Percentiles rank a stretch among this genome's conserved stretches.
These are phyloP conservation scores for Ciona savignyi DNA, from an alignment of 23 tunicate genomes.

Conservation along the genomic window DNA sequence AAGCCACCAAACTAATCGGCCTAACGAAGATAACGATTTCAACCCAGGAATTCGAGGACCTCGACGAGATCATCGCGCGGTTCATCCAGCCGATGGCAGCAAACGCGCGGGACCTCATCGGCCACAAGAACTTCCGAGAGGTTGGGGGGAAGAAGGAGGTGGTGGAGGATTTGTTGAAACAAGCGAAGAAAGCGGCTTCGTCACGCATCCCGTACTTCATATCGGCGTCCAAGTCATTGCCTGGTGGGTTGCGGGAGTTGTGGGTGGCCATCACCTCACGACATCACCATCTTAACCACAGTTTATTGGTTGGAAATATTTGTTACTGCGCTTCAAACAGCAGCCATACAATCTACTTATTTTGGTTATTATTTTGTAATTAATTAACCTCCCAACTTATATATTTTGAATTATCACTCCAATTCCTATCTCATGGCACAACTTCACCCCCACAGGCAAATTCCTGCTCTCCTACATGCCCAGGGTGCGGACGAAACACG, in stretches of 20 bases:
- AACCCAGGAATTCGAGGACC: slow-evolving; percentile 86
- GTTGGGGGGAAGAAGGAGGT: slow-evolving; percentile 72
- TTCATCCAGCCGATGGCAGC: slow-evolving; percentile 98
- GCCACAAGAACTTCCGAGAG: slow-evolving; percentile 90
- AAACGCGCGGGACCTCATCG: slow-evolving; percentile 84
- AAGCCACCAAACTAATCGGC: no score
- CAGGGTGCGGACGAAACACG: slow-evolving; percentile 78
- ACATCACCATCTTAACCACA: no score
- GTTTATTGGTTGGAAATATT: no score
- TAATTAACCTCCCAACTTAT: no score
- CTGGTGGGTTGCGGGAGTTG: slow-evolving; percentile 48
- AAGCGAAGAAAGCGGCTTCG: slow-evolving; percentile 77
- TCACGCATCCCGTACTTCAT: slow-evolving; percentile 88
- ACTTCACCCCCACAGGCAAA: no score
- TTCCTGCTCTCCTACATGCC: slow-evolving; percentile 94
- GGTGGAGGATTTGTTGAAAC: slow-evolving; percentile 68
- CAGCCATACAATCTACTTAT: neutral
- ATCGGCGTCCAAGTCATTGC: slow-evolving; percentile 63
- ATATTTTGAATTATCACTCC: neutral
- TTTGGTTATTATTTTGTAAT: no score
- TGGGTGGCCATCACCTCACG: no score
- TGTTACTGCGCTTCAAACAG: no score
- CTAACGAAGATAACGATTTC: no score
- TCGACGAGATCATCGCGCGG: slow-evolving; percentile 97
- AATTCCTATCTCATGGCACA: no score